Evolutionary conservation across 2,113 vertebrate genomes (phyloP), one percentile per base, ranked within the genome.

Genomic region (Lasiurus cinereus): DNA sequence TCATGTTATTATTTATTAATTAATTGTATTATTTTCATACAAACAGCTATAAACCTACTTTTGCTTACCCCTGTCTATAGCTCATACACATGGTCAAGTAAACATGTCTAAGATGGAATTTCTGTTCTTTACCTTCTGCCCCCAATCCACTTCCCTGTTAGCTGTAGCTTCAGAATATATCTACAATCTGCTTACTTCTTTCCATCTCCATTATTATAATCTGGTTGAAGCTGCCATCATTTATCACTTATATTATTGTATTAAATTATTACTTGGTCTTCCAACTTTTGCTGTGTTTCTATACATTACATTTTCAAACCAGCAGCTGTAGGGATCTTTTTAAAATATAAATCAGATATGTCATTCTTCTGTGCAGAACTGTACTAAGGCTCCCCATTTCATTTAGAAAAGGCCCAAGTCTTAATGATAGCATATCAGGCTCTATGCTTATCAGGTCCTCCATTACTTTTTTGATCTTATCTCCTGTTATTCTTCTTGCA

Each of bases 261-360:
- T 96, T 82, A 90, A 73, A 76, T 83, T 72, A 29, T 64, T 83
- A 67, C 50, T 72, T 69, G 52, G 5, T 52, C 31, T 67, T 48
- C 54, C 2, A 52, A 11, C 36, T 83, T 93, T 72, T 78, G 22
- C 36, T 86, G 10, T 87, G 29, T 3, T 66, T 8, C 36, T 90
- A 4, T 90, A 36, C 12, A 52, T 0, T 74, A 19, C 52, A 8
- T 62, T 74, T 92, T 90, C 16, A 93, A 52, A 79, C 31, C 72
- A 82, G 5, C 9, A 43, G 50, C 21, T 70, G 19, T n/a, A 80
- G 11, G 67, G 19, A 27, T 76, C 22, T 82, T 90, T 90, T 74
- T 6, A 54, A 83, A 88, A 46, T 73, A 2, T 77, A 69, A 72
- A 24, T 95, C 83, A 52, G 4, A 69, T 85, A 64, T 52, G 56